Evolutionary conservation across 2,797 vertebrate genomes (phyloP).

Genomic region (Sternarchorhynchus goeldii): DNA sequence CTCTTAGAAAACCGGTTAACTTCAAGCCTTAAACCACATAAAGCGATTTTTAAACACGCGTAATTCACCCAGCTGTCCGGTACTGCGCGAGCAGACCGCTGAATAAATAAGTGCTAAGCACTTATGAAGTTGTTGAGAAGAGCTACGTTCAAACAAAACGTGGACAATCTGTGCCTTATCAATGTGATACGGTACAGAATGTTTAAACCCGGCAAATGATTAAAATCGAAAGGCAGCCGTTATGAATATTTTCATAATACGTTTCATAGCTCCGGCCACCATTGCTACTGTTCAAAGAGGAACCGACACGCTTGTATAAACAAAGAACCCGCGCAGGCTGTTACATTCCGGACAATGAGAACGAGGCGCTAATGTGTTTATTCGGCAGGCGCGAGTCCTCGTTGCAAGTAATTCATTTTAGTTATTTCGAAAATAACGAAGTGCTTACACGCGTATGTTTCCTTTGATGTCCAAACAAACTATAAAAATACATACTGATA

Average conservation of each 20-base stretch:
- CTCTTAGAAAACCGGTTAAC: slow-evolving; percentile 26
- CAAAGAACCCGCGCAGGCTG: slow-evolving; percentile 76
- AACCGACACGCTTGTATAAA: slow-evolving; percentile 72
- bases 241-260: slow-evolving; percentile 1
- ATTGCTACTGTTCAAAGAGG: slow-evolving; percentile 37
- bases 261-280: not conserved
- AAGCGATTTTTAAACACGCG: slow-evolving; percentile 1
- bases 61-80: not conserved
- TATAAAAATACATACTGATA: too few relatives aligned
- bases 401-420: not conserved
- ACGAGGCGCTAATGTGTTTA: slow-evolving; percentile 32
- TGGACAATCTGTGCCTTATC: not conserved
- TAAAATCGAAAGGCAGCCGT: not conserved
- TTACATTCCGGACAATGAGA: slow-evolving; percentile 70
- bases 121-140: not conserved
- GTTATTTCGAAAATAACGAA: not conserved
- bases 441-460: not conserved
- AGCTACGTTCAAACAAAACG: not conserved
- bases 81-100: not conserved
- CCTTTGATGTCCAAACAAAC: too few relatives aligned
- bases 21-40: slow-evolving; percentile 17
- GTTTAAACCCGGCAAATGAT: not conserved
- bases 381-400: slow-evolving; percentile 45
- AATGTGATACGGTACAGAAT: not conserved
- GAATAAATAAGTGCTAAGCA: not conserved